Percentiles rank a stretch among this genome's conserved stretches.
Conservation (phyloP, 1,140 invertebrate genomes). For the Brachionus sp. region DNA sequence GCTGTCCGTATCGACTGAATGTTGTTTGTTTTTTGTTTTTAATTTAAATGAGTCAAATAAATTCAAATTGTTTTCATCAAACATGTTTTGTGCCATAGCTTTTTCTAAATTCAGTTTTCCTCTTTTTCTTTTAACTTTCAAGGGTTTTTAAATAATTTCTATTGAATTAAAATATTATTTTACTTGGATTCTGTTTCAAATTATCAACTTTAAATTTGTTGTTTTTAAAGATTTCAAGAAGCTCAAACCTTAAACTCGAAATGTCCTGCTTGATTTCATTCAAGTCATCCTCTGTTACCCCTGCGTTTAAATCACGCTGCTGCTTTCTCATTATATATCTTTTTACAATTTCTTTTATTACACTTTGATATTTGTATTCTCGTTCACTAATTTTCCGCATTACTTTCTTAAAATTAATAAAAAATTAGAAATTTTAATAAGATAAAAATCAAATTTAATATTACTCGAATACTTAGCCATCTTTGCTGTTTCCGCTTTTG, state of each 20-base stretch:
- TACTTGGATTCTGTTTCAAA: constrained; percentile 35
- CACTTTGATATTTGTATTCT: constrained; percentile 82
- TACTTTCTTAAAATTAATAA: constrained; percentile 55
- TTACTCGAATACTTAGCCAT: constrained; percentile 60
- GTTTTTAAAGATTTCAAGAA: constrained; percentile 79
- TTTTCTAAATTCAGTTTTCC: constrained; percentile 44
- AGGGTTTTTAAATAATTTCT: background rate
- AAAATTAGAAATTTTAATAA: background rate
- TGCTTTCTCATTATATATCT: constrained; percentile 89
- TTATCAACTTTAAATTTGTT: constrained; percentile 56
- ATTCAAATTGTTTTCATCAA: background rate
- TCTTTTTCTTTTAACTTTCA: constrained; percentile 34
- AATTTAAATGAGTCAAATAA: constrained; percentile 27
- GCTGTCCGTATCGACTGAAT: background rate
- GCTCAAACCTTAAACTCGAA: constrained; percentile 68
- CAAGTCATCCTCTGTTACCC: constrained; percentile 96
- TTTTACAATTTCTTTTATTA: constrained; percentile 89
- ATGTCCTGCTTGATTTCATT: constrained; percentile 99
- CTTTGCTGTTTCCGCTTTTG: constrained; percentile 54
- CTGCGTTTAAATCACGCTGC: constrained; percentile 87
- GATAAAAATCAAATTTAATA: constrained; percentile 17
- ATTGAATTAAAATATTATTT: background rate
- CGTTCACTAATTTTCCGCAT: constrained; percentile 65
- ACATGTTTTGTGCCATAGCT: constrained; percentile 45
- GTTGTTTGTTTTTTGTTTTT: background rate